Conservation (phyloP, 2,797 vertebrate species). For the Dromococcyx pavoninus region DNA sequence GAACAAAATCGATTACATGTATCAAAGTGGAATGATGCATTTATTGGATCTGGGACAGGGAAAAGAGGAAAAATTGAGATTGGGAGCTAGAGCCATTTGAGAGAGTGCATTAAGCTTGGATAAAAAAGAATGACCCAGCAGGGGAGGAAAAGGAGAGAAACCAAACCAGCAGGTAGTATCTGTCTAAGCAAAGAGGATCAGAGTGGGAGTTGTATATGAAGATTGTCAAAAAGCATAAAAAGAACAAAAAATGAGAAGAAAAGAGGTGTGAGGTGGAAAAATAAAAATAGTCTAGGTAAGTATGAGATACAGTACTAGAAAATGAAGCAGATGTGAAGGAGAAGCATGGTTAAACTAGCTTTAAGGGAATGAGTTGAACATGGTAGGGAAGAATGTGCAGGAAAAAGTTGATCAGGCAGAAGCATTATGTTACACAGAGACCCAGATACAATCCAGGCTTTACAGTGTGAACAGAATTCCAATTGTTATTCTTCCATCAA, state of each 20-base stretch:
- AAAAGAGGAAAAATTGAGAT: neutral
- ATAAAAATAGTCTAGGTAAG: neutral
- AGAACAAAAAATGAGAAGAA: neutral
- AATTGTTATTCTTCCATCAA: neutral
- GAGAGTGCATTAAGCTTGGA: neutral
- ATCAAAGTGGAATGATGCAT: neutral
- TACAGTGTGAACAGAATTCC: neutral
- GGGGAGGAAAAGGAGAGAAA: constrained; percentile 7
- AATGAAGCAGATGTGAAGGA: neutral
- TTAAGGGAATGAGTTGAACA: neutral
- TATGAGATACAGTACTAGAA: neutral
- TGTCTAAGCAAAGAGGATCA: neutral
- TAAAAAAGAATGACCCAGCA: constrained; percentile 27
- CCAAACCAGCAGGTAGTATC: neutral
- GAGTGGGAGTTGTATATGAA: neutral
- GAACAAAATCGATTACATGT: neutral
- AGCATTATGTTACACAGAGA: neutral
- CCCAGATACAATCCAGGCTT: neutral
- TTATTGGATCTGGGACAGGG: neutral
- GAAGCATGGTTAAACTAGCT: neutral
- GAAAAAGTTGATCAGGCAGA: neutral
- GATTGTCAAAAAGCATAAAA: constrained; percentile 14
- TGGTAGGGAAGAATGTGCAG: neutral
- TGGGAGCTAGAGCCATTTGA: neutral
- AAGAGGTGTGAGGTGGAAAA: neutral